These are phyloP conservation scores for Xerus inauris DNA, from an alignment of 2,113 vertebrate species.

Conservation along the genomic window DNA sequence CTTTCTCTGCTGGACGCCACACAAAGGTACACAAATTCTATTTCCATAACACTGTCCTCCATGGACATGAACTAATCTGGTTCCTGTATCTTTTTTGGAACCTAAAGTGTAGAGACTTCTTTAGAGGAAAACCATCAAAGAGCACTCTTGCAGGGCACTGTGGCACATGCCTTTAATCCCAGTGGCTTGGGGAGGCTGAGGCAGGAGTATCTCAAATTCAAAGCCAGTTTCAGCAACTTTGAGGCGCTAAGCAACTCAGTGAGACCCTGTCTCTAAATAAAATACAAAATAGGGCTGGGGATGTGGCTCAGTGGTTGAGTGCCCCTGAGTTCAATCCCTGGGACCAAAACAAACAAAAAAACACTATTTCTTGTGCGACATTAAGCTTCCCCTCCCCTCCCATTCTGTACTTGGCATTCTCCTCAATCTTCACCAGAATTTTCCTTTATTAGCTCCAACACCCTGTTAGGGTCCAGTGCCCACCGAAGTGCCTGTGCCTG, in stretches of 20 bases:
- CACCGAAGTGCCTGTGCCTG: not conserved
- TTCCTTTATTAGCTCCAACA: not conserved
- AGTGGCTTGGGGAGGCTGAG: too few species aligned
- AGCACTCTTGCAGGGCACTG: not conserved
- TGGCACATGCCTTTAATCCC: too few species aligned
- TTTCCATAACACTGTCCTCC: not conserved
- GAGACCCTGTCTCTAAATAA: too few species aligned
- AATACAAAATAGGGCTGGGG: too few species aligned
- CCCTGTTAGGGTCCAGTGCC: too few species aligned
- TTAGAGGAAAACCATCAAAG: conserved; percentile 13
- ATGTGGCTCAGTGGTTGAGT: too few species aligned
- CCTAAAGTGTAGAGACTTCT: not conserved
- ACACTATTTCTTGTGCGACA: not conserved
- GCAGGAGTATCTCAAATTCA: too few species aligned
- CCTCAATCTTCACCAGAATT: not conserved
- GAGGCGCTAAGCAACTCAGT: too few species aligned
- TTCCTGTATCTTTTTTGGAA: conserved; percentile 37
- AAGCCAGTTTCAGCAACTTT: too few species aligned
- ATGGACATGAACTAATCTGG: not conserved
- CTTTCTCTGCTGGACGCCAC: not conserved
- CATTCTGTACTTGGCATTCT: not conserved
- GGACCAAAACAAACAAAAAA: not conserved
- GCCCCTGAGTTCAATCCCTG: too few species aligned
- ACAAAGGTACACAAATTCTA: not conserved
- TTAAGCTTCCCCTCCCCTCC: not conserved